phyloP scores from a whole-genome alignment of 2,113 vertebrate genomes.

The Pterocles orientalis region DNA sequence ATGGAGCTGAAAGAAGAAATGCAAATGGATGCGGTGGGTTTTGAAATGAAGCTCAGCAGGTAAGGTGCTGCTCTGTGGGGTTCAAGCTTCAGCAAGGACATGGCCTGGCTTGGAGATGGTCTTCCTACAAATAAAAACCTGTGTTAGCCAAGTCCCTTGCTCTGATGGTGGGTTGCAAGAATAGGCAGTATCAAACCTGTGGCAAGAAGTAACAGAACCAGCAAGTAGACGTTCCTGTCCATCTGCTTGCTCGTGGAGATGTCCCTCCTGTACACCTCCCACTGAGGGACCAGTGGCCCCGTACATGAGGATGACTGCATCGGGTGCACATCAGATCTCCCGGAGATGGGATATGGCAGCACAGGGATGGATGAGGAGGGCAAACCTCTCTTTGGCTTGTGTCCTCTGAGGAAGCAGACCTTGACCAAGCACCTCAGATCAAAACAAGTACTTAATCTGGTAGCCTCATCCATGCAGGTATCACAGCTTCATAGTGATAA shows the following conservation, averaged over 20 bases:
- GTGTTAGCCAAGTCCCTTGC: not conserved
- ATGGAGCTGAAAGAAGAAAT: not conserved
- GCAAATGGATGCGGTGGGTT: not conserved
- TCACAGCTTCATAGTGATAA: not conserved
- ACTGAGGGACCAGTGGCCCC: not conserved
- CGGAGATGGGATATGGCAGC: not conserved
- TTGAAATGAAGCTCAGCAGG: not conserved
- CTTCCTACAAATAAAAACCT: not conserved
- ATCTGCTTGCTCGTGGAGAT: not conserved
- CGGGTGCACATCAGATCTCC: not conserved
- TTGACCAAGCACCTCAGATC: not conserved
- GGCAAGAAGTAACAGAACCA: not conserved
- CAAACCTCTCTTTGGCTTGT: not conserved
- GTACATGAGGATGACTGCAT: not conserved
- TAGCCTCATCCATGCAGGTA: fast-evolving
- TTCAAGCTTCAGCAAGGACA: not conserved
- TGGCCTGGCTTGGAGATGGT: not conserved
- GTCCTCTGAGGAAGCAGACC: not conserved
- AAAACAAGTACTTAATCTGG: not conserved
- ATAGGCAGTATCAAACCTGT: not conserved
- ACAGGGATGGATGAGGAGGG: not conserved
- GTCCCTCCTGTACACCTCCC: not conserved
- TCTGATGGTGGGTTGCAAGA: not conserved
- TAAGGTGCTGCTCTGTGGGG: not conserved
- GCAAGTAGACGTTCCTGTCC: fast-evolving